Evolutionary conservation across 2,888 invertebrate species (phyloP).

Genomic region (Incurvaria masculella): DNA sequence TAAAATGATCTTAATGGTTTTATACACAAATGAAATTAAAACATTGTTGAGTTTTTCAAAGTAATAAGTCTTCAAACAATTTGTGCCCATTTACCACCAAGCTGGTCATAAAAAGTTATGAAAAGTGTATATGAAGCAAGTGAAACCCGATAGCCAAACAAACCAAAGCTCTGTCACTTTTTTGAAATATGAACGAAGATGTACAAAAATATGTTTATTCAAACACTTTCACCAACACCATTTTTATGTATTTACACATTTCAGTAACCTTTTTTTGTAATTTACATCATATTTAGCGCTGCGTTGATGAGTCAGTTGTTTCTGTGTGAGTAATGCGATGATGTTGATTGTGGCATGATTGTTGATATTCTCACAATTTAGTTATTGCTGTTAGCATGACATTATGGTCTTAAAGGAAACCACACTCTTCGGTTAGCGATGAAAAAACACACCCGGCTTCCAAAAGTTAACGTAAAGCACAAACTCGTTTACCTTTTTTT

Average conservation of each 20-base stretch:
- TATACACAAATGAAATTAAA: no score
- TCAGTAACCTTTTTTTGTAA: constrained; percentile 5
- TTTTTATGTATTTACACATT: constrained; percentile 15
- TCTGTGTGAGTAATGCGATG: not conserved
- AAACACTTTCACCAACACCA: constrained; percentile 27
- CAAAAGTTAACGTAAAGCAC: not conserved
- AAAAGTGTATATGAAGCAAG: not conserved
- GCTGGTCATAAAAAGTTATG: not conserved
- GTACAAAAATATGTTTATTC: constrained; percentile 24
- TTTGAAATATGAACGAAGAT: not conserved
- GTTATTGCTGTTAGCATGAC: not conserved
- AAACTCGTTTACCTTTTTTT: no score
- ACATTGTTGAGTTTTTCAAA: no score
- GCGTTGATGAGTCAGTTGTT: not conserved
- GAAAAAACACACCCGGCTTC: not conserved
- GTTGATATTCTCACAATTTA: not conserved
- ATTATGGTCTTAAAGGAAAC: not conserved
- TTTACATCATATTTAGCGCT: not conserved
- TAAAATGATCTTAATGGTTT: no score
- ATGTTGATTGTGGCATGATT: not conserved
- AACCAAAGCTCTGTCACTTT: not conserved
- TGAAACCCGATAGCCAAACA: not conserved
- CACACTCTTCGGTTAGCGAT: not conserved
- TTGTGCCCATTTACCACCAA: not conserved
- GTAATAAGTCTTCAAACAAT: not conserved